Evolutionary conservation across 2,888 invertebrate genomes (phyloP).

Genomic region (Rhingia campestris): DNA sequence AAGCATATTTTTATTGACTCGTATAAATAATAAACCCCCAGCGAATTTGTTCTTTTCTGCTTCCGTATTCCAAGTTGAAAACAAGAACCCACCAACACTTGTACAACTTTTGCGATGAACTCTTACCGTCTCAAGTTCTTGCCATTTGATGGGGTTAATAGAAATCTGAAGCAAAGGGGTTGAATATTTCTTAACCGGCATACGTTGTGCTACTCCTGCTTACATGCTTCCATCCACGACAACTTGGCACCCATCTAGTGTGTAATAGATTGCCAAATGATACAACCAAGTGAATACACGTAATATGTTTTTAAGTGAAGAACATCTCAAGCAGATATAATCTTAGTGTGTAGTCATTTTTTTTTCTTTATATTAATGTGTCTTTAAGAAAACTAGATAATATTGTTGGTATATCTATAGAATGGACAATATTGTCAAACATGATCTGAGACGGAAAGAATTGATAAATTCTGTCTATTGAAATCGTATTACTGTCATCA

Average conservation of each 20-base stretch:
- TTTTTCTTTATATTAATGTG: neutral
- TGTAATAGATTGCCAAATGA: slow-evolving; percentile 31
- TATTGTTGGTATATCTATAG: no score
- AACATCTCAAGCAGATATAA: slow-evolving; percentile 19
- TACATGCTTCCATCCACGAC: slow-evolving; percentile 5
- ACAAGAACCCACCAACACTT: slow-evolving; percentile 17
- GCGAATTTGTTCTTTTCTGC: slow-evolving; percentile 8
- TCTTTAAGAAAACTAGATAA: no score
- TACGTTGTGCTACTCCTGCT: slow-evolving; percentile 1
- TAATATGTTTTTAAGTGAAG: slow-evolving; percentile 29
- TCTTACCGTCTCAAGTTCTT: slow-evolving; percentile 34
- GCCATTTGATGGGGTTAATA: slow-evolving; percentile 48
- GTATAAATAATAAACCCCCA: slow-evolving; percentile 32
- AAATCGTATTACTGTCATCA: no score
- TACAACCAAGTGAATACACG: slow-evolving; percentile 18
- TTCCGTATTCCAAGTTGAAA: slow-evolving; percentile 15
- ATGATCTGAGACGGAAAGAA: no score
- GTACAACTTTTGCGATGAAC: slow-evolving; percentile 31
- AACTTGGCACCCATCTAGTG: slow-evolving; percentile 32
- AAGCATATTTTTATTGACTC: slow-evolving; percentile 31
- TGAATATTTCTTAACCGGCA: slow-evolving; percentile 15
- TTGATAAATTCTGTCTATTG: no score
- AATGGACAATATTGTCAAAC: no score
- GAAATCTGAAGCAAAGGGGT: slow-evolving; percentile 43
- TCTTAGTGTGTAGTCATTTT: slow-evolving; percentile 9